These are phyloP conservation scores for Micromussa lordhowensis DNA, from an alignment of 92 coral and sea anemone species.

Conservation along the genomic window DNA sequence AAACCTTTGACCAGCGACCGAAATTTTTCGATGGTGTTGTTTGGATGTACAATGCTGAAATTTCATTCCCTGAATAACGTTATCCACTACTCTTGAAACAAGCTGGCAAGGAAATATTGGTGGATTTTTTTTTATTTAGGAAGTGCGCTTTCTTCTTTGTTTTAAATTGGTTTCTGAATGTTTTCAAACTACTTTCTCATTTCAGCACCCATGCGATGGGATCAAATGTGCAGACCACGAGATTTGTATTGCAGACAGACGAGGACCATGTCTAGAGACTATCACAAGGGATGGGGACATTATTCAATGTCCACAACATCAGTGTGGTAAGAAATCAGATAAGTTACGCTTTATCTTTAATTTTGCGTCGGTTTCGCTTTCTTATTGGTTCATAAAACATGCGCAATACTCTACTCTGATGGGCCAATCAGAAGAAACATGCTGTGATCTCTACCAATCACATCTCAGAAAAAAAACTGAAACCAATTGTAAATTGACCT, in stretches of 20 bases:
- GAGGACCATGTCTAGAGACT: constrained; percentile 80
- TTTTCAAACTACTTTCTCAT: not conserved
- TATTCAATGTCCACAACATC: constrained; percentile 78
- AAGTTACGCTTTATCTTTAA: not conserved
- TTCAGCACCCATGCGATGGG: constrained; percentile 79
- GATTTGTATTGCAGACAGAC: constrained; percentile 72
- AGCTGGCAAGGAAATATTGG: not conserved
- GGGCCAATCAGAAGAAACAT: not conserved
- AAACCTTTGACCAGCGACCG: not conserved
- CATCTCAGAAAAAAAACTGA: not conserved
- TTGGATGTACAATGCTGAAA: not conserved
- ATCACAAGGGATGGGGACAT: constrained; percentile 65
- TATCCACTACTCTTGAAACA: not conserved
- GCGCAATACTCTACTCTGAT: not conserved
- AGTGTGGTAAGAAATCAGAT: constrained; percentile 76
- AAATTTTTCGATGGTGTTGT: not conserved
- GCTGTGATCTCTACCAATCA: not conserved
- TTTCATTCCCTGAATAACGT: too few relatives aligned
- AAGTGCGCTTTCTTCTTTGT: not conserved
- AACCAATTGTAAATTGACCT: not conserved
- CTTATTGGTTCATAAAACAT: not conserved
- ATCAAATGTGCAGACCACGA: constrained; percentile 68
- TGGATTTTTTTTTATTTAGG: not conserved
- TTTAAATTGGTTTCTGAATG: not conserved
- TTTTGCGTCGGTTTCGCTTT: not conserved